These are phyloP conservation scores for Plagiodera versicolora DNA, from an alignment of 2,888 invertebrate genomes.

Conservation along the genomic window DNA sequence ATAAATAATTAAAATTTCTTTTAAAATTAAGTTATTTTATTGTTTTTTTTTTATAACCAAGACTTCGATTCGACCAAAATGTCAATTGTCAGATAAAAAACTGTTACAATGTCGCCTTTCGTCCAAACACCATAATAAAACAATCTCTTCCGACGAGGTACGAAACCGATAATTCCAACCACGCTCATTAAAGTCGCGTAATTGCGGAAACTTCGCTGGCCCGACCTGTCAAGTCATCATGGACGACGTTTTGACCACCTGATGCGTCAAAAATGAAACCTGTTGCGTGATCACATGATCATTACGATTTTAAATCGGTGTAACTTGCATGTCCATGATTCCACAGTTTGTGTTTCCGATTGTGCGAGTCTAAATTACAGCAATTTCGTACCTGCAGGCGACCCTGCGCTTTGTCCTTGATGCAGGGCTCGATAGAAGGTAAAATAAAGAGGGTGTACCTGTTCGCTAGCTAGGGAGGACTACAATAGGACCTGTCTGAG, in stretches of 20 bases:
- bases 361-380: not conserved
- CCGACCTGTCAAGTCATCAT: not conserved
- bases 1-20: too few relatives aligned
- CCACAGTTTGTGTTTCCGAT: not conserved
- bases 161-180: not conserved
- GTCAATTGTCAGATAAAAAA: too few relatives aligned
- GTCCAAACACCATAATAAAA: not conserved
- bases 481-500: slow-evolving; percentile 31
- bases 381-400: not conserved
- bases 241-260: not conserved
- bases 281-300: not conserved
- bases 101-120: too few relatives aligned
- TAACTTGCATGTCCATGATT: not conserved
- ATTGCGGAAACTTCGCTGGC: not conserved
- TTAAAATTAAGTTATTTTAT: too few relatives aligned
- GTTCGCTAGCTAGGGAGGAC: slow-evolving; percentile 21
- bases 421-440: slow-evolving; percentile 14
- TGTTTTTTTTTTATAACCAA: too few relatives aligned
- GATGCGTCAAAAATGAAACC: not conserved
- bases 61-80: too few relatives aligned
- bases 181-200: not conserved
- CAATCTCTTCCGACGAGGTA: not conserved
- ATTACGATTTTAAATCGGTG: not conserved
- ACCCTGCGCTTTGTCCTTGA: slow-evolving; percentile 9
- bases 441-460: slow-evolving; percentile 33